Base-by-base conservation (phyloP, 2,113 vertebrate genomes). In the Acanthisitta chloris region DNA sequence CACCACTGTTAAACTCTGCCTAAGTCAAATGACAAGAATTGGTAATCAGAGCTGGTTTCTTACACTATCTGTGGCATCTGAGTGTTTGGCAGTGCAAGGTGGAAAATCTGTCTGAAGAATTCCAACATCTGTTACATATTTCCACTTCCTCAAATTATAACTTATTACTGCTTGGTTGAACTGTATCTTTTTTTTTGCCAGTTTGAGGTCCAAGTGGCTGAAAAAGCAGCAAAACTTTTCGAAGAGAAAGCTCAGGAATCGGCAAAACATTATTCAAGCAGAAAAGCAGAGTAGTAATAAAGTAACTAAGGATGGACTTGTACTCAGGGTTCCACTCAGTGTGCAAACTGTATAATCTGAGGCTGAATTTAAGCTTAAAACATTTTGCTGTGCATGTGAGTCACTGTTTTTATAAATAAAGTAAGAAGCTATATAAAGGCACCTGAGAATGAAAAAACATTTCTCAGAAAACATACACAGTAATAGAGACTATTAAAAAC, bases 111-210 rank as follows among this genome's bases (percentile, higher is more conserved):
- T 4, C 74, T 54, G 92, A 79, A 94, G 79, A 90, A 90, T 95
- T 96, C 88, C 88, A 97, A 86, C 95, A 97, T 97, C 96, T 95
- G 94, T 91, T 97, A 95, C 90, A 92, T 90, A 96, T 97, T 97
- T 96, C 91, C 81, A 95, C 93, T 96, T 97, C 95, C 95, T 97
- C 95, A 96, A 95, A 96, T 96, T 95, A 89, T 95, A 92, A 96
- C 73, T 91, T 61, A 94, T 94, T 96, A 85, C 93, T 91, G 65
- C 57, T 71, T 67, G 86, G 86, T 64, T 94, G 88, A 95, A 81
- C 69, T 57, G 81, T 14, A 65, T 94, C 91, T 92, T 73, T 49
- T 92, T 73, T 49, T 82, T 54, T 92, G 95, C 91, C 84, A 92
- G 91, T 85, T 94, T 76, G 86, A 91, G 73, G 81, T 91, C 61